Evolutionary conservation across 2,797 vertebrate genomes (phyloP).

Genomic region (Danio choprae): DNA sequence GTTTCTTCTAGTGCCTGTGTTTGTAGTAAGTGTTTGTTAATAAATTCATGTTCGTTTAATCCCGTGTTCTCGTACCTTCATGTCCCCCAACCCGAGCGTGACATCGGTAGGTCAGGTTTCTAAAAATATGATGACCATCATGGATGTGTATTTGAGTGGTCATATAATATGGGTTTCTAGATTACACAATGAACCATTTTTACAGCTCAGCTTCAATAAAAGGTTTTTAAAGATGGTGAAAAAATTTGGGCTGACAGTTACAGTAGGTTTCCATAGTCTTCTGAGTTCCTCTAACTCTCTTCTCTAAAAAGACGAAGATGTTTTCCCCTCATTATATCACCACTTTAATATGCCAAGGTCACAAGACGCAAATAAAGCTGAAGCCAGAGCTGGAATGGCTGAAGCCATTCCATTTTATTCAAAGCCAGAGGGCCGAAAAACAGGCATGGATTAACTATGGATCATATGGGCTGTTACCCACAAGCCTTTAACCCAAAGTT

Average conservation of each 20-base stretch:
- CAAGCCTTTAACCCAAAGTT: background rate
- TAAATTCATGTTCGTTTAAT: too few species aligned
- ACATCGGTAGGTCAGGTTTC: background rate
- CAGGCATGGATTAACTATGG: background rate
- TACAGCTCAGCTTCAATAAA: background rate
- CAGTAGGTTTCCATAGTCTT: background rate
- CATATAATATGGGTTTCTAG: background rate
- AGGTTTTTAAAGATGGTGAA: too few species aligned
- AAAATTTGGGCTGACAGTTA: conserved; percentile 7
- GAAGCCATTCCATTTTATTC: background rate
- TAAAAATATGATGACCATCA: background rate
- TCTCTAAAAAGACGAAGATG: background rate
- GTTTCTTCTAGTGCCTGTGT: too few species aligned
- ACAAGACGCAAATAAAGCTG: conserved; percentile 7
- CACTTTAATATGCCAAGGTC: background rate
- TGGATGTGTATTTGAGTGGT: background rate
- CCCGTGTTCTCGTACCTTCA: too few species aligned
- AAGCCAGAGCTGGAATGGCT: too few species aligned
- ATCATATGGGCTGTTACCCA: background rate
- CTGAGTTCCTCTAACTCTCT: background rate
- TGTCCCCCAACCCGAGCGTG: too few species aligned
- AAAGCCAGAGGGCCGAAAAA: background rate
- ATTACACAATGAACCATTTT: background rate
- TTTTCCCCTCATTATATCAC: background rate
- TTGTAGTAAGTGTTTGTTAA: too few species aligned